Evolutionary conservation across 2,113 vertebrate genomes (phyloP).

Genomic region (Gambusia holbrooki): DNA sequence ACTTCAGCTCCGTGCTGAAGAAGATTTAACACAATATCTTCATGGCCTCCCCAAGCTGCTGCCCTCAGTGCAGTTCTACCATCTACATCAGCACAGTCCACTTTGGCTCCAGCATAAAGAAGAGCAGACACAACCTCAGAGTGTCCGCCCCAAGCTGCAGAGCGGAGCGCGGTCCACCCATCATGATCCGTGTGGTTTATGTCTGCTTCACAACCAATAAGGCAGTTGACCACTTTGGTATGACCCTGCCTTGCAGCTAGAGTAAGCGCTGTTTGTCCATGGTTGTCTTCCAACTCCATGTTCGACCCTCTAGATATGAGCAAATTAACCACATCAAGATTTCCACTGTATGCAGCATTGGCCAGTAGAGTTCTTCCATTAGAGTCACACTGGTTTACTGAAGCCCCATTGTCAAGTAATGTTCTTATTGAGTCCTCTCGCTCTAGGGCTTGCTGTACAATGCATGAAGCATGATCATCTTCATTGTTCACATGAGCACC

Average conservation of each 20-base stretch:
- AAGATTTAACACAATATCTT: constrained; percentile 95
- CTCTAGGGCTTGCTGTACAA: constrained; percentile 94
- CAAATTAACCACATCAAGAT: constrained; percentile 93
- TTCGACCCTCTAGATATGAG: constrained; percentile 91
- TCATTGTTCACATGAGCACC: constrained; percentile 95
- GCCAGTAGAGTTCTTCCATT: constrained; percentile 90
- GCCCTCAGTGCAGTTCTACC: constrained; percentile 93
- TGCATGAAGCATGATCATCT: constrained; percentile 90
- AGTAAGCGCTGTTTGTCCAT: constrained; percentile 94
- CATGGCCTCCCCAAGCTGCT: constrained; percentile 96
- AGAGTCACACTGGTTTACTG: constrained; percentile 93
- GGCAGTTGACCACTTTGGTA: constrained; percentile 95
- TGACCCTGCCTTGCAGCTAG: constrained; percentile 95
- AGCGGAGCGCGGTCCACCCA: constrained; percentile 94
- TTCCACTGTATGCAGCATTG: constrained; percentile 94
- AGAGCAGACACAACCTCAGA: constrained; percentile 95
- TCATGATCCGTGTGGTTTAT: constrained; percentile 97
- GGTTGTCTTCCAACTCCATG: constrained; percentile 91
- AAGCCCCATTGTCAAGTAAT: constrained; percentile 91
- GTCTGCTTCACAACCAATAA: constrained; percentile 93
- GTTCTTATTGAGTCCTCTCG: constrained; percentile 96
- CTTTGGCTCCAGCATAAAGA: constrained; percentile 94
- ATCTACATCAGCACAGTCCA: constrained; percentile 95
- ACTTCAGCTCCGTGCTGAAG: constrained; percentile 96
- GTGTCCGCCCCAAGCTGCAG: constrained; percentile 96